Evolutionary conservation across 2,797 vertebrate species (phyloP).

Genomic region (Orientallactaga sibirica): DNA sequence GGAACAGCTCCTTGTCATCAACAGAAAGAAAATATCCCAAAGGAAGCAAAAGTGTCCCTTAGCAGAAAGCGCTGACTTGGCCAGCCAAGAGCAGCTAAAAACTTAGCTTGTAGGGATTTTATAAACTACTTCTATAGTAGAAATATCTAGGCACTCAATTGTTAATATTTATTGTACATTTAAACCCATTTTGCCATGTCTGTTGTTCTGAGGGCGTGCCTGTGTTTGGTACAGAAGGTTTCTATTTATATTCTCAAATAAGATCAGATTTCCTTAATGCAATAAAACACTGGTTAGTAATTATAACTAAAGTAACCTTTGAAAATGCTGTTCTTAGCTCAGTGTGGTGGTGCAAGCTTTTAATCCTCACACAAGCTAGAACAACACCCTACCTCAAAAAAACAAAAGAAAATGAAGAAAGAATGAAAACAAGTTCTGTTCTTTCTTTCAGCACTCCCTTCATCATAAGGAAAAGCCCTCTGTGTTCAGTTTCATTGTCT

Average conservation of each 20-base stretch:
- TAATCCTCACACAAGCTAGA: no score
- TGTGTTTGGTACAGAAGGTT: background rate
- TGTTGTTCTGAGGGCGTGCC: background rate
- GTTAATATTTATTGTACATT: background rate
- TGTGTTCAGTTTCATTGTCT: background rate
- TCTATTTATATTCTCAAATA: background rate
- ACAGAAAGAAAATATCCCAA: constrained; percentile 67
- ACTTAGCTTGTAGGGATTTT: background rate
- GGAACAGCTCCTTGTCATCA: constrained; percentile 75
- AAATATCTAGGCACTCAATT: background rate
- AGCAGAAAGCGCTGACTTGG: constrained; percentile 40
- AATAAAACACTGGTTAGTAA: background rate
- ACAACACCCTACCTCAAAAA: no score
- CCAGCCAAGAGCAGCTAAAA: constrained; percentile 18
- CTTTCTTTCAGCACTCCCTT: background rate
- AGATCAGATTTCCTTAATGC: background rate
- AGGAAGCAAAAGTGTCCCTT: constrained; percentile 24
- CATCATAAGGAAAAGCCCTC: background rate
- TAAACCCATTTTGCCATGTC: background rate
- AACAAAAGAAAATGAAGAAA: no score
- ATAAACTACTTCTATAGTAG: background rate
- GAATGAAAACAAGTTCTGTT: background rate
- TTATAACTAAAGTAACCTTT: constrained; percentile 6
- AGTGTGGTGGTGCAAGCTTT: no score
- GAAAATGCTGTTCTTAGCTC: background rate